Base-by-base conservation (phyloP, 2,113 vertebrate species). In the Pipra filicauda region DNA sequence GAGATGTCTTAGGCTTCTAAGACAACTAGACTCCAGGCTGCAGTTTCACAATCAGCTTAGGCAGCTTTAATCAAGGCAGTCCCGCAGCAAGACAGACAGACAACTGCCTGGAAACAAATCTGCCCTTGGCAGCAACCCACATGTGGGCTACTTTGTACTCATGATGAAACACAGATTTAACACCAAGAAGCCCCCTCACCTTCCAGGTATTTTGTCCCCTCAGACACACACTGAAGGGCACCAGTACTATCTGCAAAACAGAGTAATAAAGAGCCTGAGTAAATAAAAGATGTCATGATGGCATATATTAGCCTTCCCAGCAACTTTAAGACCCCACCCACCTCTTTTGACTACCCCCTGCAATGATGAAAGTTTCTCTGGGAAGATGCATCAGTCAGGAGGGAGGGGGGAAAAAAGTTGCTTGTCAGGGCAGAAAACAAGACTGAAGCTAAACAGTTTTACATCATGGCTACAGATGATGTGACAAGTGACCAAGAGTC, bases 21-120 rank as follows among this genome's bases (percentile, higher is more conserved):
- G 61, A 92, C 55, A 72, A 89, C 73, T 15, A 71, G 57, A 81
- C 61, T 89, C 57, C 37, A 75, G 80, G 37, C 76, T 92, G 86
- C 61, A 62, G 61, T 75, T 94, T 81, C 76, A 89, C 89, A 93
- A 95, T 87, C 89, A 95, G 73, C 86, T 93, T 95, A 91, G 80
- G 61, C 39, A 92, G 93, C 80, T 92, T 86, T 94, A 93, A 96
- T 91, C 48, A 87, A 97, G 57, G 48, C 80, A 92, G 61, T 66
- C 73, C 76, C 82, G 66, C 44, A 95, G 86, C 84, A 85, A 91
- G 86, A 92, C 59, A 96, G 88, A 78, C 71, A 93, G 69, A 80
- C 91, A 94, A 90, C 43, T 16, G 48, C 69, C 85, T 81, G 73
- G 65, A 92, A 95, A 92, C 35, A 81, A 75, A 71, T 35, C 86